Conservation (phyloP, 2,888 invertebrate species). For the Conus canariensis region DNA sequence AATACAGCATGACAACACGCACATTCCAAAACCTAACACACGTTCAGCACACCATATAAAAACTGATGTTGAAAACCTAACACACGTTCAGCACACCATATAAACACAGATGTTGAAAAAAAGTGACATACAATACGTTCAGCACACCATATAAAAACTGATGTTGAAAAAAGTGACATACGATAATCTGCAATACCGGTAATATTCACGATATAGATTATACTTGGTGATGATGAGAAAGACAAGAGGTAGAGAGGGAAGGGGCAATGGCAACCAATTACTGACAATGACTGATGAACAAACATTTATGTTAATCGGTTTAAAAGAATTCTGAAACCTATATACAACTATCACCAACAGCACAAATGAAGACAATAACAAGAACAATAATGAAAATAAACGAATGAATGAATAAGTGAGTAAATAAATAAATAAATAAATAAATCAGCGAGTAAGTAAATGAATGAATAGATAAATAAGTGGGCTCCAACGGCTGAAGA, state of each 20-base stretch:
- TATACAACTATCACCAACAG: too few relatives aligned
- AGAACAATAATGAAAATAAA: background rate
- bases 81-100: background rate
- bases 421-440: too few relatives aligned
- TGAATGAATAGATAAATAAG: too few relatives aligned
- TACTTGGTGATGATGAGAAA: background rate
- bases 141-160: background rate
- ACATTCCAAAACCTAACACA: conserved; percentile 12
- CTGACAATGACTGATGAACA: background rate
- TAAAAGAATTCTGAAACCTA: too few relatives aligned
- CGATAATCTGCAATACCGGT: background rate
- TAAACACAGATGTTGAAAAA: background rate
- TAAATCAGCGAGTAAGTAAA: too few relatives aligned
- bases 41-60: background rate
- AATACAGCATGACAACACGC: background rate
- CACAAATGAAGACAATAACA: too few relatives aligned
- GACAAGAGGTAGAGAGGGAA: background rate
- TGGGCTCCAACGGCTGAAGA: too few relatives aligned
- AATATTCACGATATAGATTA: conserved; percentile 34
- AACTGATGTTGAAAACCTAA: background rate
- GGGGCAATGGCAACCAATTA: background rate
- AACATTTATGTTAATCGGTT: background rate
- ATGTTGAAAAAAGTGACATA: background rate
- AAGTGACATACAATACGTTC: background rate
- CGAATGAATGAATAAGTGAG: too few relatives aligned